Evolutionary conservation across 92 coral and sea anemone genomes (phyloP), one percentile per base, ranked within the genome.

Genomic region (Pocillopora grandis): DNA sequence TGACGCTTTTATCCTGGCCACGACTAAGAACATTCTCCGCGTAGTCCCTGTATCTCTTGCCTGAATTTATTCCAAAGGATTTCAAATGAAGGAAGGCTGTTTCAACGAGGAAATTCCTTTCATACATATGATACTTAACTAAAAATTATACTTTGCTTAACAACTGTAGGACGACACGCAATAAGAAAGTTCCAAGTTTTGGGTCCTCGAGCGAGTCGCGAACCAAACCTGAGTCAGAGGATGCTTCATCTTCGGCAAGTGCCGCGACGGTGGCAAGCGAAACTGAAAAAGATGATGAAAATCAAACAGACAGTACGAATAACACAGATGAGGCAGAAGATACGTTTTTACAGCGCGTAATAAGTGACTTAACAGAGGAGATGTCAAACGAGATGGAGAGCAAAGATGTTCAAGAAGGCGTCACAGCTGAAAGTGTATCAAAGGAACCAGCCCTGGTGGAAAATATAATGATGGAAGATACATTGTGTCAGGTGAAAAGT

Each of bases 121-220:
- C 31, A 27, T 27, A 27, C 31, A 27, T 27, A 59, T 10, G 62
- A 4, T 59, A 59, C 18, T 7, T 2, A 59, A 2, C 14, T 12
- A 0, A 59, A 27, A 27, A 27, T 27, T 27, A 27, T 27, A 27
- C 31, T 27, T 27, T 27, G 31, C 31, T 27, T 27, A 27, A 27
- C 23, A 33, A 14, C 10, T 57, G 36, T 55, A 80, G 85, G 17
- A 71, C 18, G 0, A 16, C 76, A 0, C 68, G n/a, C 5, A 65
- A 11, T 35, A 69, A 31, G 58, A 80, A 80, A 58, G 69, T 70
- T 35, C 85, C 85, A 36, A 70, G 59, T 33, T 80, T 80, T 80
- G 58, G 75, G 19, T 56, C 37, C 9, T 58, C 76, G 55, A 58
- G n/a, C 13, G 1, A 52, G 11, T 18, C 75, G 9, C 33, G 10